Conservation (phyloP, 2,113 vertebrate species). For the Vidua chalybeata region DNA sequence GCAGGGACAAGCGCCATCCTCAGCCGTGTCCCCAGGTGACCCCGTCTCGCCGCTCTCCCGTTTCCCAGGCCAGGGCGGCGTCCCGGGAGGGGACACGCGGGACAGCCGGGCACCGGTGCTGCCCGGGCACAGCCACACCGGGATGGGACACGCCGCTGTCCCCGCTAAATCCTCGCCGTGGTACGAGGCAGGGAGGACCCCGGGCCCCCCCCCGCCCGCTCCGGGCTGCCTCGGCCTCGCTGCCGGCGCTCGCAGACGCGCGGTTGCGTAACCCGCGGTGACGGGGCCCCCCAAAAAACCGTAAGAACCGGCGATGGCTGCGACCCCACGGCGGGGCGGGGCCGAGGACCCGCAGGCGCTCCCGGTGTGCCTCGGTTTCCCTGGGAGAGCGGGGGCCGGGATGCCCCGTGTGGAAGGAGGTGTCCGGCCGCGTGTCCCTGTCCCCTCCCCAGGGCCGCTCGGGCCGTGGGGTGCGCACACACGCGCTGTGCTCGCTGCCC, state of each 20-base stretch:
- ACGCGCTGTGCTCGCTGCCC: too few relatives aligned
- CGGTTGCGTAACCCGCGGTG: background rate
- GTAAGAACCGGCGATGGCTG: background rate
- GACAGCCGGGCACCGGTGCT: background rate
- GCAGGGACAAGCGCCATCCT: background rate
- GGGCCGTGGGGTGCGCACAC: background rate
- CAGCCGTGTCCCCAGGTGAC: background rate
- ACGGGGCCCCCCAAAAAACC: background rate
- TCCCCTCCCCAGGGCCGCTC: background rate
- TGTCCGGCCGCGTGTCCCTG: background rate
- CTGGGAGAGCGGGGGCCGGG: background rate
- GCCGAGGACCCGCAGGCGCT: background rate
- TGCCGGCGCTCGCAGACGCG: background rate
- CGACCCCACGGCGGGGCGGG: background rate
- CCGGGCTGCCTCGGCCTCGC: background rate
- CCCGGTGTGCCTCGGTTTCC: background rate
- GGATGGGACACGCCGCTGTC: background rate
- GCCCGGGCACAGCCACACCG: background rate
- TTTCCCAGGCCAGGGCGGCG: background rate
- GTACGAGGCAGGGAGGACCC: background rate
- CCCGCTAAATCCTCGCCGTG: accelerated
- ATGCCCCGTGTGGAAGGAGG: accelerated
- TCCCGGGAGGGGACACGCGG: too few relatives aligned
- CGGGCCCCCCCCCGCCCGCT: background rate
- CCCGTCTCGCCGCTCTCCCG: background rate